phyloP scores from a whole-genome alignment of 2,888 invertebrate genomes.

The Spodoptera picta region DNA sequence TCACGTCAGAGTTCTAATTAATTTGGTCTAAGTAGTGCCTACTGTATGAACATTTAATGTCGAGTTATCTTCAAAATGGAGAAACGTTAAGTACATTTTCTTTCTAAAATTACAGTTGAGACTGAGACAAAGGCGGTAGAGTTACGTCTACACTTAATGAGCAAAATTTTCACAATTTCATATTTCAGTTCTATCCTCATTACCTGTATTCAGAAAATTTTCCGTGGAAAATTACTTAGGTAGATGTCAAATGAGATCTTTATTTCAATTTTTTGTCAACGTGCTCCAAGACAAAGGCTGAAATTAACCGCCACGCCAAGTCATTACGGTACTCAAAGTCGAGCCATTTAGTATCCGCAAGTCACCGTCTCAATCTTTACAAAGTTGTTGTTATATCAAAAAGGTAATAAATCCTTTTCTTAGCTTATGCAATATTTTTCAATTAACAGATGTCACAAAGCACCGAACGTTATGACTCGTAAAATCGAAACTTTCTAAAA shows the following conservation, averaged over 20 bases:
- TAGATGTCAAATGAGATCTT: background rate
- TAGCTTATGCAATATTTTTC: no score
- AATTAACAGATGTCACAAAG: no score
- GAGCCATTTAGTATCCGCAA: no score
- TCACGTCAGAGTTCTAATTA: no score
- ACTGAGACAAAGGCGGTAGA: background rate
- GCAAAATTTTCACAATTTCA: background rate
- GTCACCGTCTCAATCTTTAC: no score
- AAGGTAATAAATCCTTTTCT: no score
- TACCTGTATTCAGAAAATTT: no score
- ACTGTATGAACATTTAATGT: constrained; percentile 21
- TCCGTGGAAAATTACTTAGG: no score
- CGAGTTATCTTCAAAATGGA: constrained; percentile 15
- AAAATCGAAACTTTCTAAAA: background rate
- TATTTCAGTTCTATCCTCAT: background rate
- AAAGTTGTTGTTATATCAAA: no score
- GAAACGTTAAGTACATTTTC: constrained; percentile 4
- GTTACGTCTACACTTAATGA: constrained; percentile 3
- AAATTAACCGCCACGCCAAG: constrained; percentile 3
- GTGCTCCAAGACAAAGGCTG: background rate
- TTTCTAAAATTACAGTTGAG: constrained; percentile 6
- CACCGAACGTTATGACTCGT: background rate
- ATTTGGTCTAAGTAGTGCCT: background rate
- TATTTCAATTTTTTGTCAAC: background rate
- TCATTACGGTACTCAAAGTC: no score